Percentiles rank a stretch among this genome's conserved stretches.
These are phyloP conservation scores for Neuroterus valhalla DNA, from an alignment of 1,140 invertebrate genomes.

Conservation along the genomic window DNA sequence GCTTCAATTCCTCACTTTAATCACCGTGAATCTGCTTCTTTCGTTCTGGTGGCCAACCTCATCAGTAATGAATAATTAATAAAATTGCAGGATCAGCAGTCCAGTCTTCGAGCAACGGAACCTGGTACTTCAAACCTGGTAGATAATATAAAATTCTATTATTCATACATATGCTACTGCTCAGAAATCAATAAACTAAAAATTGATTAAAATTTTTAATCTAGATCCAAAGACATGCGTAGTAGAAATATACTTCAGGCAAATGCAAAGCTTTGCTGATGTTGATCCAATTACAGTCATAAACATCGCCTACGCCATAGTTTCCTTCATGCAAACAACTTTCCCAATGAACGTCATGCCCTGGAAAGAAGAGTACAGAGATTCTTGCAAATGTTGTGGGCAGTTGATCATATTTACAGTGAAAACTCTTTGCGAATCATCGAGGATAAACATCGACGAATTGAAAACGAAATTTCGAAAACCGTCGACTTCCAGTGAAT, in stretches of 20 bases:
- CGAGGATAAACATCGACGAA: conserved; percentile 50
- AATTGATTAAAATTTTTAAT: conserved; percentile 31
- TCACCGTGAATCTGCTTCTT: too few relatives aligned
- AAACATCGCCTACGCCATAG: conserved; percentile 58
- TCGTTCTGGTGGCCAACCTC: too few relatives aligned
- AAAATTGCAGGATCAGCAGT: background rate
- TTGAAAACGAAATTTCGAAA: conserved; percentile 45
- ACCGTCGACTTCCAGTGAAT: conserved; percentile 32
- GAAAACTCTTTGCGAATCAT: conserved; percentile 62
- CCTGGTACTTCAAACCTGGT: conserved; percentile 61
- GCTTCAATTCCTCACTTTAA: too few relatives aligned
- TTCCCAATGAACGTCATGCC: conserved; percentile 56
- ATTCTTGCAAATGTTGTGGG: conserved; percentile 60
- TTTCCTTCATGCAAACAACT: conserved; percentile 56
- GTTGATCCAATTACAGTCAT: conserved; percentile 60
- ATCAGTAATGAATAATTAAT: background rate
- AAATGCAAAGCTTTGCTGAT: conserved; percentile 62
- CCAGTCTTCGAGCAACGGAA: background rate
- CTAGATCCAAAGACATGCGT: conserved; percentile 64
- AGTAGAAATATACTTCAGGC: conserved; percentile 63
- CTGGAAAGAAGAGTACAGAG: conserved; percentile 45
- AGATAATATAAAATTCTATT: conserved; percentile 19
- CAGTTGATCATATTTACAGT: conserved; percentile 59
- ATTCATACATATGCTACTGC: too few relatives aligned
- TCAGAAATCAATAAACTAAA: too few relatives aligned